phyloP scores from a whole-genome alignment of 1,140 invertebrate genomes.

The Magallana ariakensis region DNA sequence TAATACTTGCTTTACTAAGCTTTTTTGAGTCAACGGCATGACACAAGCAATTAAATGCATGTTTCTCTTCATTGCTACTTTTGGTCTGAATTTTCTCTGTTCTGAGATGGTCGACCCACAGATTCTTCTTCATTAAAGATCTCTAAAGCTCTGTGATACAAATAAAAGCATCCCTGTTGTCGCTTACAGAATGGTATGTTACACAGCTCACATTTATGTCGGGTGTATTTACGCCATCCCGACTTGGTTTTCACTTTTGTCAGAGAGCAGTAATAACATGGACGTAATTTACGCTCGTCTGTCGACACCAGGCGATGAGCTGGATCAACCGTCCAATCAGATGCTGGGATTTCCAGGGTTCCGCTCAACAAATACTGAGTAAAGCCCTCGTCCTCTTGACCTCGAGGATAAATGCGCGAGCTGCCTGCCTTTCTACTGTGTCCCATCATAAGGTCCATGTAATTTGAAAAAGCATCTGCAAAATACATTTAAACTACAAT shows the following conservation, averaged over 20 bases:
- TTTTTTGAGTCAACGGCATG: too few species aligned
- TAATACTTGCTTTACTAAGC: too few species aligned
- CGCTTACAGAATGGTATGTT: conserved; percentile 39
- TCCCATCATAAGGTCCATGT: neutral
- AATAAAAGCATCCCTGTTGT: conserved; percentile 18
- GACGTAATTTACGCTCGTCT: conserved; percentile 17
- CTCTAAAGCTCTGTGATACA: conserved; percentile 35
- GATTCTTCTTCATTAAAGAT: neutral
- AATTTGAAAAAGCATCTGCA: neutral
- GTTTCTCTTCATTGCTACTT: too few species aligned
- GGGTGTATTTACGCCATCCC: conserved; percentile 23
- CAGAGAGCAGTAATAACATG: neutral
- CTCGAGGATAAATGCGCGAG: neutral
- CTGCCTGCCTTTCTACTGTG: neutral
- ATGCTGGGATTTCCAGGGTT: conserved; percentile 18
- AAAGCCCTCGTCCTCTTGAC: neutral
- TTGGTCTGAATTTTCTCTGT: neutral
- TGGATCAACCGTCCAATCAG: conserved; percentile 19
- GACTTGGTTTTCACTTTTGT: conserved; percentile 40
- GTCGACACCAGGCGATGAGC: conserved; percentile 21
- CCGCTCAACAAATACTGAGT: conserved; percentile 27
- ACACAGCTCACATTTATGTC: conserved; percentile 28
- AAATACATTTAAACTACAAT: neutral
- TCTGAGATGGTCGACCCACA: neutral
- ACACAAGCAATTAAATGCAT: too few species aligned